Conservation (phyloP, 2,888 invertebrate genomes). For the Eupithecia pulchellata region DNA sequence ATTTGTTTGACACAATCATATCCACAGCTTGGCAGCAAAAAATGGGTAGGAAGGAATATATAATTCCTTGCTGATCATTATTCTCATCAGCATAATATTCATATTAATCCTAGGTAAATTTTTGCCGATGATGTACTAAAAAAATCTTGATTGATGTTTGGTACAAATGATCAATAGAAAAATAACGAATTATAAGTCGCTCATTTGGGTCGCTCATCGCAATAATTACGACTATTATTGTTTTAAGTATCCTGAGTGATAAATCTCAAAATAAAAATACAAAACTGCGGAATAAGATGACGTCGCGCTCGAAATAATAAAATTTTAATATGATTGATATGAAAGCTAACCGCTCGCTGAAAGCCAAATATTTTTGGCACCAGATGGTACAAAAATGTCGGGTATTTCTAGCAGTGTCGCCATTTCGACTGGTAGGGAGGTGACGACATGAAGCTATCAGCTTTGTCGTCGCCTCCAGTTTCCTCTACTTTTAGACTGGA, state of each 20-base stretch:
- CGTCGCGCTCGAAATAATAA: constrained; percentile 27
- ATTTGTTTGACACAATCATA: too few species aligned
- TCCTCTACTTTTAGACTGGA: background rate
- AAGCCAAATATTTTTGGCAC: constrained; percentile 44
- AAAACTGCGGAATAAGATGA: constrained; percentile 27
- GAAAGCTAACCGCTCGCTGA: constrained; percentile 35
- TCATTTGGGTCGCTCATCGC: background rate
- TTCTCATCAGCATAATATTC: background rate
- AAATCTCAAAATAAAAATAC: constrained; percentile 23
- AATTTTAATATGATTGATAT: constrained; percentile 36
- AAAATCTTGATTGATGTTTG: background rate
- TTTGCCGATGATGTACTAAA: background rate
- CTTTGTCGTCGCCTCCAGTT: constrained; percentile 2
- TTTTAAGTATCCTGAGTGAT: background rate
- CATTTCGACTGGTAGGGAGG: constrained; percentile 21
- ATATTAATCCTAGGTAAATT: too few species aligned
- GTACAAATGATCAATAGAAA: background rate
- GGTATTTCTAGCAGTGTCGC: constrained; percentile 39
- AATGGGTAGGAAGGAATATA: too few species aligned
- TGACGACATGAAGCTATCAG: constrained; percentile 13
- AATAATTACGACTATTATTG: background rate
- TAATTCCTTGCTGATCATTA: background rate
- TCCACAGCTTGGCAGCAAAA: background rate
- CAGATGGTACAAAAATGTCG: constrained; percentile 35
- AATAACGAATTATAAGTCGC: background rate